Evolutionary conservation across 1,140 invertebrate genomes (phyloP).

Genomic region (Zaprionus taronus): DNA sequence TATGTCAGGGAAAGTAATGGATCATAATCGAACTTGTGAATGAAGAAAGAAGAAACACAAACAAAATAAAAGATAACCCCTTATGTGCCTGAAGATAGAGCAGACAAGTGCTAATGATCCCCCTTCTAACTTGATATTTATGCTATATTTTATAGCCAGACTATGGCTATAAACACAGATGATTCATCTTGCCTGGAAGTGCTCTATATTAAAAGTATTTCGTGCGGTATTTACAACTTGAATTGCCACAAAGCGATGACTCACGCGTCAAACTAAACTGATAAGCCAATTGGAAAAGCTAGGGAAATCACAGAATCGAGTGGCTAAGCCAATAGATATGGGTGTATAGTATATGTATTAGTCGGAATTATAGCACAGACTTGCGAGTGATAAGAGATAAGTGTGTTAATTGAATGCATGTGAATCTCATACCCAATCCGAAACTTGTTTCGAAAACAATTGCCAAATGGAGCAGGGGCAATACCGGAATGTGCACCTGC

Average conservation of each 20-base stretch:
- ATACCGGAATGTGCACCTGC: constrained; percentile 4
- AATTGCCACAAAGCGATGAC: constrained; percentile 5
- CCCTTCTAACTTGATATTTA: neutral
- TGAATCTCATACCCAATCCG: neutral
- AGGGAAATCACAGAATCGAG: constrained; percentile 23
- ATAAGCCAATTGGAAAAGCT: constrained; percentile 12
- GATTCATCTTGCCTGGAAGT: constrained; percentile 24
- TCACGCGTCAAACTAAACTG: constrained; percentile 6
- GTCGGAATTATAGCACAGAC: neutral
- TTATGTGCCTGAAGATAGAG: neutral
- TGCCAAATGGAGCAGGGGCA: neutral
- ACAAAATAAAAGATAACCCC: neutral
- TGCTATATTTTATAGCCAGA: neutral
- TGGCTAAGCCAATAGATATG: constrained; percentile 10
- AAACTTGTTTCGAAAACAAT: neutral
- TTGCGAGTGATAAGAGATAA: neutral
- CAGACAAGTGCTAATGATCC: neutral
- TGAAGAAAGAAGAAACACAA: neutral
- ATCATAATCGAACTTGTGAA: neutral
- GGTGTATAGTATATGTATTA: neutral
- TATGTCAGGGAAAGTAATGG: neutral
- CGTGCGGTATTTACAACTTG: constrained; percentile 5
- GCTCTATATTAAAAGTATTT: constrained; percentile 9
- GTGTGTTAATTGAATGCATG: neutral
- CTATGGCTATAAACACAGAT: constrained; percentile 6